Conservation (phyloP, 2,797 vertebrate species). For the Danio jaintianensis region DNA sequence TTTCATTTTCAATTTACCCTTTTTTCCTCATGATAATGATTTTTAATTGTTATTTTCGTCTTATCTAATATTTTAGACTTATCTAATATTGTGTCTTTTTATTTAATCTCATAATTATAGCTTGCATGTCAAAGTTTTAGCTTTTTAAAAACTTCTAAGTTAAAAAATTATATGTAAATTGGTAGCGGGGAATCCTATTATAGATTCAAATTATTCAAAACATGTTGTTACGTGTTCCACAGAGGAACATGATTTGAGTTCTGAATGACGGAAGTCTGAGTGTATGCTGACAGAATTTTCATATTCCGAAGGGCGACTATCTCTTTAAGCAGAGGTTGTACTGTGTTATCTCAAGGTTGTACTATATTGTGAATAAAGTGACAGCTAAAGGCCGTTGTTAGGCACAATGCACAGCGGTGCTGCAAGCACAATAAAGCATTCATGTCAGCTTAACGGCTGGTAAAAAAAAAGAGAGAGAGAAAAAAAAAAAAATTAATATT, state of each 20-base stretch:
- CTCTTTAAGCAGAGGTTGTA: not conserved
- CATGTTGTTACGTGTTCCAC: not conserved
- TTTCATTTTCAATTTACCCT: too few relatives aligned
- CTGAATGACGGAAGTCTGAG: not conserved
- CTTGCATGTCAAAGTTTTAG: too few relatives aligned
- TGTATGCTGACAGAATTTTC: not conserved
- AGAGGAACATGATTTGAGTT: not conserved
- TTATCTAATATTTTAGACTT: too few relatives aligned
- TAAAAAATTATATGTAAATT: too few relatives aligned
- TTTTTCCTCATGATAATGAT: too few relatives aligned
- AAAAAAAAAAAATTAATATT: constrained; percentile 61
- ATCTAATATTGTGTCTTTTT: too few relatives aligned
- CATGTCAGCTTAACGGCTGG: constrained; percentile 39
- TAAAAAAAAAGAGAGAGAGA: constrained; percentile 46
- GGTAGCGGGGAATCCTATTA: too few relatives aligned
- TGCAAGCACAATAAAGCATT: constrained; percentile 36
- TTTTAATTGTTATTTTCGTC: too few relatives aligned
- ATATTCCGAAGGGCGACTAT: not conserved
- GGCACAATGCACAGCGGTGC: not conserved
- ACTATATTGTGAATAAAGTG: constrained; percentile 3
- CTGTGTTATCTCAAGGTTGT: not conserved
- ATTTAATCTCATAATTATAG: too few relatives aligned
- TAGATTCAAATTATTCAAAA: not conserved
- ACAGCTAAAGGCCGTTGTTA: not conserved
- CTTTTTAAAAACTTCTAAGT: too few relatives aligned